Evolutionary conservation across 1,140 invertebrate genomes (phyloP), one percentile per base, ranked within the genome.

Genomic region (Drosophila kikkawai): DNA sequence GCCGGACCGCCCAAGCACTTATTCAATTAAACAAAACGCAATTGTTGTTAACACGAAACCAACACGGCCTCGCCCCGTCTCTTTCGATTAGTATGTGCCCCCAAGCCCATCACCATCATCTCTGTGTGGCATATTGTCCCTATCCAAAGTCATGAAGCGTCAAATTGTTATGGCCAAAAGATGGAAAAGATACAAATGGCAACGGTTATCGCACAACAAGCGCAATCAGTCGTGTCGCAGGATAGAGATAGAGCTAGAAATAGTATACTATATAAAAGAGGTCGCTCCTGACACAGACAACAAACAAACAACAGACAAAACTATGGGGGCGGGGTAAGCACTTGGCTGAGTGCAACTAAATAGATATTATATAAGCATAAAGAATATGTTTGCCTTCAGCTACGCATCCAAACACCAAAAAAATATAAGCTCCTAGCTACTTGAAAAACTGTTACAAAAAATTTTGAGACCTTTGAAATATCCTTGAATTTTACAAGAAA

Each of bases 291-390:
- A 71, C 17, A 66, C 45, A 70, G 44, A 63, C 32, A 47, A 59
- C 45, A 75, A 58, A 45, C 56, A 73, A 67, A 41, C 51, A 59
- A 63, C 34, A 44, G 45, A 64, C 79, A 61, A 82, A 82, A 73
- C 75, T 32, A 71, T 32, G 22, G 15, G 51, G 57, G 66, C 51
- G 68, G 55, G 32, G 68, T 84, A 88, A 88, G 85, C 80, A 90
- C 84, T 84, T 83, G 77, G 44, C 84, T 79, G 85, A 84, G 69
- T 90, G 85, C 85, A 90, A 82, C 85, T 90, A 90, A 91, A 90
- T 90, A 90, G 86, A 79, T 90, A 90, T 90, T 90, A 90, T 90
- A 90, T 81, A 85, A 90, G 81, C 85, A 90, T 90, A 85, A 90
- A 90, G 85, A 90, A 90, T 90, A 90, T 90, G 85, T 90, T 90